Percentiles rank a stretch among this genome's conserved stretches.
Evolutionary conservation across 2,797 vertebrate species (phyloP).

Genomic region (Mallotus villosus): DNA sequence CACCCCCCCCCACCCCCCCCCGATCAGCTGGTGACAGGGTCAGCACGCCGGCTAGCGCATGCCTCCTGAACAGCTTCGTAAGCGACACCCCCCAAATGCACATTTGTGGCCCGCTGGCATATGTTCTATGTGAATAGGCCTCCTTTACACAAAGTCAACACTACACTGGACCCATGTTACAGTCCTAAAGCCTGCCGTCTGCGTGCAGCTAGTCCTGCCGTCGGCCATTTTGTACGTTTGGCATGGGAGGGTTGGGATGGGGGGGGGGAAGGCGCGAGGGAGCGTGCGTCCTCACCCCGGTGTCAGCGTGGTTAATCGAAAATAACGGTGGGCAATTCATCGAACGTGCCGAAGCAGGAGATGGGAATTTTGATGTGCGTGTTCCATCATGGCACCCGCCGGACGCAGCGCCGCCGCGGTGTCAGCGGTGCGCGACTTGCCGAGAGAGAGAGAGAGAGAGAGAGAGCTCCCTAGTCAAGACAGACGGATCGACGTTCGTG

Average conservation of each 20-base stretch:
- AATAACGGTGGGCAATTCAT: slow-evolving; percentile 76
- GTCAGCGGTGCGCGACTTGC: no score
- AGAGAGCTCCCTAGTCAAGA: slow-evolving; percentile 35
- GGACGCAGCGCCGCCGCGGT: no score
- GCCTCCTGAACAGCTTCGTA: slow-evolving; percentile 16
- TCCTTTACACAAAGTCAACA: no score
- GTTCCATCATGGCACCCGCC: slow-evolving; percentile 54
- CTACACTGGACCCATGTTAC: no score
- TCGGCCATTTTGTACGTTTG: slow-evolving; percentile 17
- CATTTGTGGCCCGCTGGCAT: background rate
- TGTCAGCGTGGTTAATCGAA: slow-evolving; percentile 72
- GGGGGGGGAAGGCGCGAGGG: slow-evolving; percentile 28
- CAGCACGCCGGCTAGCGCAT: background rate
- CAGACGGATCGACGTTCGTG: slow-evolving; percentile 45
- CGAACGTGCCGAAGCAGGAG: slow-evolving; percentile 72
- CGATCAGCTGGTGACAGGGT: no score
- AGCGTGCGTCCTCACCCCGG: slow-evolving; percentile 22
- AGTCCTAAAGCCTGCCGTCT: no score
- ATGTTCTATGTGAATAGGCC: no score
- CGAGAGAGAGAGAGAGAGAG: no score
- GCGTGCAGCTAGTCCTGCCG: background rate
- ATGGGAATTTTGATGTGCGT: slow-evolving; percentile 71
- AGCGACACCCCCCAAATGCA: slow-evolving; percentile 4
- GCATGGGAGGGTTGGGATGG: slow-evolving; percentile 8
- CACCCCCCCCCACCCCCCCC: background rate